Base-by-base conservation (phyloP, 2,888 invertebrate species). In the Agonum fuliginosum region DNA sequence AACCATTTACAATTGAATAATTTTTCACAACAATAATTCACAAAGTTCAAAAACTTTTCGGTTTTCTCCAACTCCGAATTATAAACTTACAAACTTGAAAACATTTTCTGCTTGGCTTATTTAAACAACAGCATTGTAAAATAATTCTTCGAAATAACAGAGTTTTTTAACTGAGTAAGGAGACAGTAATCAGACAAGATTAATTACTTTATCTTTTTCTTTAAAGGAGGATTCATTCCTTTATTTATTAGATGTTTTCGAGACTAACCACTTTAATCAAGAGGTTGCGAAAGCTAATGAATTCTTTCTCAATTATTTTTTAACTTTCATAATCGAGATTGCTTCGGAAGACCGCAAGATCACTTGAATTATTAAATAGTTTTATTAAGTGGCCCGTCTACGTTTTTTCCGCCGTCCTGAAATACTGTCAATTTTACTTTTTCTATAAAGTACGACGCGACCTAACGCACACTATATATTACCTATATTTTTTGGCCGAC, bases 71-170 rank as follows among this genome's bases (percentile, higher is more conserved):
- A 69, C 69, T 69, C 58, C 69, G 37, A 69, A 69, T 43, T 46
- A 41, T 24, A 43, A 69, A 69, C 69, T 69, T 37, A 46, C 17
- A 54, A 69, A 69, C 43, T 69, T 69, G 24, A 69, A 69, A 69
- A 41, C 69, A 69, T 69, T 69, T 69, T 69, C 69, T 41, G 41
- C 69, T 43, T 41, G 69, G 37, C 43, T 69, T 43, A 69, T 69
- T 69, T 69, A 22, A 69, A 41, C 46, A 69, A 69, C 54, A 54
- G 54, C 54, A 54, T 24, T 54, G n/a, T 8, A 22, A 54, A 54
- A 54, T 54, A 54, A 54, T 54, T 54, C 54, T 22, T n/a, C 5
- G 20, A 22, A 54, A 54, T 24, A 54, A 54, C 54, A 2, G 48
- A 5, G 4, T 19, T 48, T 48, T 54, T 54, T 54, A 54, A 24